Evolutionary conservation across 2,888 invertebrate species (phyloP).

Genomic region (Epinotia demarniana): DNA sequence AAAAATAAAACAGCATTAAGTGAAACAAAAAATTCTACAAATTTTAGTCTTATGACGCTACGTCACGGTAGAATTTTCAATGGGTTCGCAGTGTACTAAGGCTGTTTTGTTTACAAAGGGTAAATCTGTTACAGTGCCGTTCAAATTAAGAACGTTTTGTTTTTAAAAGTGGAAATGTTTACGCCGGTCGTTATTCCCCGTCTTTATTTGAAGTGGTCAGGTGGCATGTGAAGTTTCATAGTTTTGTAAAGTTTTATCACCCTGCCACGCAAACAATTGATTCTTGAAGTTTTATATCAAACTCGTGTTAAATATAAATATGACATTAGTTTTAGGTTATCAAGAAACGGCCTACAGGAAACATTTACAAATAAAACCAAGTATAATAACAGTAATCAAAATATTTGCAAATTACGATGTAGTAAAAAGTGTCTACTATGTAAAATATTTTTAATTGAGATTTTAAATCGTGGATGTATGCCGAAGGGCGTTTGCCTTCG

Average conservation of each 20-base stretch:
- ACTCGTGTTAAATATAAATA: background rate
- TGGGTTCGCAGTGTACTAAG: background rate
- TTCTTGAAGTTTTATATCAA: background rate
- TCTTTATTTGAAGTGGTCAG: slow-evolving; percentile 37
- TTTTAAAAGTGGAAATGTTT: slow-evolving; percentile 41
- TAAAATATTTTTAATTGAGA: too few relatives aligned
- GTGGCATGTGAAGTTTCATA: slow-evolving; percentile 30
- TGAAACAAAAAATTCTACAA: background rate
- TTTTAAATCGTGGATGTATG: too few relatives aligned
- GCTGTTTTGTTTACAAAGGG: background rate
- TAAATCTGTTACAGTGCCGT: slow-evolving; percentile 29
- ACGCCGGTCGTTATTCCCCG: slow-evolving; percentile 30
- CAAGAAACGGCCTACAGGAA: background rate
- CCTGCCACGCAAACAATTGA: background rate
- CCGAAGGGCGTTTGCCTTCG: too few relatives aligned
- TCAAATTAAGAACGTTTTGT: slow-evolving; percentile 42
- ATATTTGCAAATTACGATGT: too few relatives aligned
- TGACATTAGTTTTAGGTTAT: background rate
- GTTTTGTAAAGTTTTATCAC: slow-evolving; percentile 26
- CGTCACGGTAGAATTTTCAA: background rate
- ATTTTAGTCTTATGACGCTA: background rate
- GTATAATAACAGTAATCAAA: too few relatives aligned
- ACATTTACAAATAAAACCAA: too few relatives aligned
- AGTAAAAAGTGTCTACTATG: too few relatives aligned
- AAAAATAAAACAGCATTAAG: slow-evolving; percentile 22